Evolutionary conservation across 2,797 vertebrate species (phyloP).

Genomic region (Eulemur coronatus): DNA sequence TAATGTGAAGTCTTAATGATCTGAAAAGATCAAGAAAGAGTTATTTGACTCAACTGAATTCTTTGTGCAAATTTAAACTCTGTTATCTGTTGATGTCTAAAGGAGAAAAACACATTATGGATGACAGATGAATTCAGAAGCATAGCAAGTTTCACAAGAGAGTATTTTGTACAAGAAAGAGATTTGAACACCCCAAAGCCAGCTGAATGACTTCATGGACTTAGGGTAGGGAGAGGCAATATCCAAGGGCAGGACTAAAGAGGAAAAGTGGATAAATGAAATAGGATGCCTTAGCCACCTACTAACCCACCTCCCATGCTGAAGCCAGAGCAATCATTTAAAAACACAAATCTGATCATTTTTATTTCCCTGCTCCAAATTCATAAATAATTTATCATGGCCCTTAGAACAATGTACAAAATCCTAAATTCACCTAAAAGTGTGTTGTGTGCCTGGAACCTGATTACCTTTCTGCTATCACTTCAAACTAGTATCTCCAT

Average conservation of each 20-base stretch:
- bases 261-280: neutral
- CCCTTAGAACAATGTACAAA: neutral
- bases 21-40: neutral
- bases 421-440: neutral
- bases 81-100: neutral
- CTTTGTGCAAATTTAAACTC: neutral
- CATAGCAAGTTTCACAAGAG: neutral
- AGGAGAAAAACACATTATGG: neutral
- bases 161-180: neutral
- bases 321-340: neutral
- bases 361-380: neutral
- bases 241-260: neutral
- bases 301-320: neutral
- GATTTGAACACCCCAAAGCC: neutral
- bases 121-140: neutral
- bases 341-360: neutral
- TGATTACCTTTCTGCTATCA: neutral
- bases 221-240: neutral
- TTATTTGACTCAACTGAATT: neutral
- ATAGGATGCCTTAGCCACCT: neutral
- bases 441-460: neutral
- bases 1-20: neutral
- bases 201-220: neutral
- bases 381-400: neutral
- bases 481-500: neutral